Conservation (phyloP, 2,797 vertebrate species). For the Dermochelys coriacea region DNA sequence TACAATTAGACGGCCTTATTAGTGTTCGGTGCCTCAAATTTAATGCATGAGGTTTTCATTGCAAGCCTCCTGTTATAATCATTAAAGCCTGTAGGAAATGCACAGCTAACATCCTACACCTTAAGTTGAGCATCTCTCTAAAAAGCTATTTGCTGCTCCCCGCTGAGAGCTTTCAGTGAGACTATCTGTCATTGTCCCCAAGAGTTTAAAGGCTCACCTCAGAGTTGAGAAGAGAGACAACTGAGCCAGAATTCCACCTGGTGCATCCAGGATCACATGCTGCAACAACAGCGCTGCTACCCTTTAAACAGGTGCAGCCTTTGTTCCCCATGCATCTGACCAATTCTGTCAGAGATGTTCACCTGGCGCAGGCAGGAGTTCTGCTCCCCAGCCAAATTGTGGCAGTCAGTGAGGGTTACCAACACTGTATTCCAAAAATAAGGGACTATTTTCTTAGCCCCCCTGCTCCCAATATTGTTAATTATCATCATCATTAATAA, state of each 20-base stretch:
- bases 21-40: background rate
- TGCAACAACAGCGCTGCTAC: background rate
- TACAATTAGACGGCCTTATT: background rate
- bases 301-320: background rate
- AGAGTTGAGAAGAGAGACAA: background rate
- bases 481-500: too few relatives aligned
- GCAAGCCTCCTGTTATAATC: background rate
- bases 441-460: too few relatives aligned
- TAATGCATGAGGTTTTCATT: background rate
- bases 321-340: background rate
- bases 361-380: background rate
- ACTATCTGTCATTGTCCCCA: background rate
- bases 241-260: background rate
- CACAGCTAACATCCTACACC: background rate
- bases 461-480: too few relatives aligned
- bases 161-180: background rate
- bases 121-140: background rate
- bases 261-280: background rate
- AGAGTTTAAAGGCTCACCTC: background rate
- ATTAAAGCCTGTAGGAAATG: background rate
- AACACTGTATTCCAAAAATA: too few relatives aligned
- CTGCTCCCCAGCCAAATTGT: background rate
- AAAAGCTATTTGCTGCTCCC: background rate
- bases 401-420: too few relatives aligned
- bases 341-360: background rate